A percentile compares a stretch with the other conserved stretches of the same genome.
Evolutionary conservation across 2,113 vertebrate species (phyloP).

Genomic region (Physeter macrocephalus): DNA sequence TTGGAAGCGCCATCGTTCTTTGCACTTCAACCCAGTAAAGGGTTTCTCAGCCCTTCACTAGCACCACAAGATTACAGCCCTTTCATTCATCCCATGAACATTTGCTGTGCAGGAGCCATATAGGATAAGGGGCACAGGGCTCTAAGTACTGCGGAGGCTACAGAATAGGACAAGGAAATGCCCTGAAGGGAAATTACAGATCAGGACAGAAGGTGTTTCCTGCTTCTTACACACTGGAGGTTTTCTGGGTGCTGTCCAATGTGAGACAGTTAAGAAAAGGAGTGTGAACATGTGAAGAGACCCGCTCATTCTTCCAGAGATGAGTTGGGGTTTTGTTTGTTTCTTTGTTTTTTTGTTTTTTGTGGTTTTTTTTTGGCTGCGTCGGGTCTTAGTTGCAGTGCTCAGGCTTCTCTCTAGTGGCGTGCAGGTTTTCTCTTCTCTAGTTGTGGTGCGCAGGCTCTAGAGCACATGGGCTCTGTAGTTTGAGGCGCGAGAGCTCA

Average conservation of each 20-base stretch:
- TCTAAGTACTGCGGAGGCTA: not conserved
- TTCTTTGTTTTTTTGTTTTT: not conserved
- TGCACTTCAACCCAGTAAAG: not conserved
- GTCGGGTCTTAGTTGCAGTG: no score
- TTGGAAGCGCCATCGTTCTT: not conserved
- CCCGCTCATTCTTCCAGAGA: no score
- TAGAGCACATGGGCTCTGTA: no score
- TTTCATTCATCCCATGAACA: not conserved
- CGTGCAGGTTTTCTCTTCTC: no score
- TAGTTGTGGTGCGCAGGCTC: no score
- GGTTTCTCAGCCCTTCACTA: not conserved
- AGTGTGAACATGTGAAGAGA: no score
- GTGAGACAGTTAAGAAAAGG: not conserved
- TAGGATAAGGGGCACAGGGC: not conserved
- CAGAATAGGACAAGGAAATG: not conserved
- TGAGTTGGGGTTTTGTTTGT: not conserved
- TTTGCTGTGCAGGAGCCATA: not conserved
- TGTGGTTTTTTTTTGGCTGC: no score
- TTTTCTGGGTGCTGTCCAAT: not conserved
- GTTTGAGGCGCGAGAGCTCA: no score
- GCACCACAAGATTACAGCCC: not conserved
- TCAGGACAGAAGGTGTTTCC: conserved; percentile 42
- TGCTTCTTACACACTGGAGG: not conserved
- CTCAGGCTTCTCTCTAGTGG: no score
- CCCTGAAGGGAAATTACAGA: conserved; percentile 9